Base-by-base conservation (phyloP, 2,797 vertebrate genomes). In the Phoeniculus purpureus region DNA sequence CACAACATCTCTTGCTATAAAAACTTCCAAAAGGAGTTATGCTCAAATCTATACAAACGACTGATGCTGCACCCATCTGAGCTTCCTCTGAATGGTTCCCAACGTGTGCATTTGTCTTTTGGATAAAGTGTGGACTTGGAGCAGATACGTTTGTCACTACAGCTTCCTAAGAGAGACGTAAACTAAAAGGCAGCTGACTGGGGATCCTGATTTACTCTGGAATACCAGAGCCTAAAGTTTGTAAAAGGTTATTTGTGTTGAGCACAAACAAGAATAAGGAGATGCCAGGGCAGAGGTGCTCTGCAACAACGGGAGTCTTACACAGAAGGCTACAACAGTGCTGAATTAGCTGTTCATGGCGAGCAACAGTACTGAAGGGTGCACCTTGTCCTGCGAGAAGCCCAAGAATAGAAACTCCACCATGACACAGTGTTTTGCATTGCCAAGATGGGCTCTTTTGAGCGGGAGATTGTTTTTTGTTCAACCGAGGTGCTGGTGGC, bases 241-340 rank as follows among this genome's bases (percentile, higher is more conserved):
- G 83, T 84, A 86, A 89, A 91, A 48, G 21, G 8, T 52, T 40
- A 15, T 82, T 47, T 29, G n/a, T 48, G 11, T 16, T 61, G 48
- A 50, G 40, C 87, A 86, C 79, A 84, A 89, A 76, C 87, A 92
- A 84, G 86, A 86, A 77, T 64, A 89, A 90, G 80, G 80, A 90
- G 29, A 23, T 50, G 55, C 15, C 55, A 25, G 61, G 55, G 18
- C 40, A 79, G 67, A 37, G 40, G 61, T 23, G n/a, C 52, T 29
- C 66, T 72, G 51, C 21, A 21, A 58, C 45, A 58, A 54, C 0
- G 13, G 67, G 45, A 18, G 12, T 32, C 51, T 52, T 7, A 20
- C 22, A 23, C 11, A 26, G 37, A 37, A 79, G 59, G 54, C 34
- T 45, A 22, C 21, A 6, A 11, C n/a, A 5, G 43, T 2, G 19